These are phyloP conservation scores for Cryptotermes secundus DNA, from an alignment of 1,140 invertebrate species.

Conservation along the genomic window DNA sequence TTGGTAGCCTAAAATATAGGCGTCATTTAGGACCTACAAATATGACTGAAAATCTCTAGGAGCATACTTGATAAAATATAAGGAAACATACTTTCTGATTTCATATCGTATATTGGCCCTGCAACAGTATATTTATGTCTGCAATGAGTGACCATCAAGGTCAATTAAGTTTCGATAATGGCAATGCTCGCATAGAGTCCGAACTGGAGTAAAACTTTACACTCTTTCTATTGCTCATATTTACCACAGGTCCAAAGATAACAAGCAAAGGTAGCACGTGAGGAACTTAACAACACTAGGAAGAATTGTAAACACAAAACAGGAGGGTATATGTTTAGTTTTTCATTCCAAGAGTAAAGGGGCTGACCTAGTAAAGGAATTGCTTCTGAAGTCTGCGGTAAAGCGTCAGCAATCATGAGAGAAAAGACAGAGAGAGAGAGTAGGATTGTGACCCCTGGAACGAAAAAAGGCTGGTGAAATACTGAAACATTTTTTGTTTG, in stretches of 20 bases:
- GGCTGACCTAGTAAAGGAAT: conserved; percentile 67
- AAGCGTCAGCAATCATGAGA: conserved; percentile 65
- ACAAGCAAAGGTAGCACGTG: conserved; percentile 21
- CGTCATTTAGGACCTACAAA: too few species aligned
- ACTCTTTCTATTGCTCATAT: neutral
- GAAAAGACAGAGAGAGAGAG: conserved; percentile 75
- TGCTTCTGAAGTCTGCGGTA: conserved; percentile 70
- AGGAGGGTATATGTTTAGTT: conserved; percentile 35
- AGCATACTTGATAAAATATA: too few species aligned
- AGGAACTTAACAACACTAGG: conserved; percentile 33
- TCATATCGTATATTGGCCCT: too few species aligned
- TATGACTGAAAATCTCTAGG: too few species aligned
- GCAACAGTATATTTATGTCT: too few species aligned
- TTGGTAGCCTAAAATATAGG: too few species aligned
- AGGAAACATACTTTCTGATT: too few species aligned
- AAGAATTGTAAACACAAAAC: conserved; percentile 38
- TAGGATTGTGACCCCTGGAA: conserved; percentile 71
- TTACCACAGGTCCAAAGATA: conserved; percentile 1
- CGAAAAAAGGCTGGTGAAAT: conserved; percentile 35
- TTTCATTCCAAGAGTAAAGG: conserved; percentile 36
- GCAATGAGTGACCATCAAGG: too few species aligned
- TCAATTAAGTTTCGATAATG: too few species aligned
- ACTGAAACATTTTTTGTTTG: conserved; percentile 26
- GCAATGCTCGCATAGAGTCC: too few species aligned
- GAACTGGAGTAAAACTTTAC: too few species aligned